Evolutionary conservation across 1,140 invertebrate species (phyloP).

Genomic region (Macrocentrus cingulum): DNA sequence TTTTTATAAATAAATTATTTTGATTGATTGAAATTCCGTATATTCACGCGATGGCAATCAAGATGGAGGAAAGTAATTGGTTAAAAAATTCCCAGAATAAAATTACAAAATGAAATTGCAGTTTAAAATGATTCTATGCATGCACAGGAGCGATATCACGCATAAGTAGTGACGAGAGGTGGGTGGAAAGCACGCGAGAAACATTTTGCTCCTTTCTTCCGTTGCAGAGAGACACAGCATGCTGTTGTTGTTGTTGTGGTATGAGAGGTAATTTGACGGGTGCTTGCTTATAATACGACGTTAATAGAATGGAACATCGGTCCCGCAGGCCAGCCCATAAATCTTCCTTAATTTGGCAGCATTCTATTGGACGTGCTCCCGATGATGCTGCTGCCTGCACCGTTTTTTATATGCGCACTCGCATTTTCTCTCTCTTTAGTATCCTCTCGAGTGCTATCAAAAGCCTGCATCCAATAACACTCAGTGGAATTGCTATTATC

Average conservation of each 20-base stretch:
- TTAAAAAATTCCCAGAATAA: background rate
- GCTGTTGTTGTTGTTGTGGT: constrained; percentile 32
- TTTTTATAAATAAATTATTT: too few relatives aligned
- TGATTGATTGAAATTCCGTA: too few relatives aligned
- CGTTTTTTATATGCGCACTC: constrained; percentile 25
- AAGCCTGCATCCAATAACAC: background rate
- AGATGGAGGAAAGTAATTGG: too few relatives aligned
- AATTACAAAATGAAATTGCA: background rate
- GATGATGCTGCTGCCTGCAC: constrained; percentile 18
- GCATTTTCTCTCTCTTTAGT: constrained; percentile 21
- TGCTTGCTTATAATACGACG: constrained; percentile 52
- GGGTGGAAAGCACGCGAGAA: constrained; percentile 11
- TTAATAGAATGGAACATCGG: constrained; percentile 56
- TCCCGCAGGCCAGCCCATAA: constrained; percentile 44
- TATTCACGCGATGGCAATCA: too few relatives aligned
- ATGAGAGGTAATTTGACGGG: constrained; percentile 52
- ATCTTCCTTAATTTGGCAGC: constrained; percentile 56
- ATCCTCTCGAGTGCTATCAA: constrained; percentile 3
- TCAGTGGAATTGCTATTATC: background rate
- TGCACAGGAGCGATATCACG: background rate
- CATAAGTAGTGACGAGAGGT: constrained; percentile 1
- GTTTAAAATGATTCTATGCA: background rate
- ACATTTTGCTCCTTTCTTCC: background rate
- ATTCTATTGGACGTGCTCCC: constrained; percentile 44
- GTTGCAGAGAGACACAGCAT: too few relatives aligned